phyloP scores from a whole-genome alignment of 1,140 invertebrate species.

The Meloidogyne chitwoodi region DNA sequence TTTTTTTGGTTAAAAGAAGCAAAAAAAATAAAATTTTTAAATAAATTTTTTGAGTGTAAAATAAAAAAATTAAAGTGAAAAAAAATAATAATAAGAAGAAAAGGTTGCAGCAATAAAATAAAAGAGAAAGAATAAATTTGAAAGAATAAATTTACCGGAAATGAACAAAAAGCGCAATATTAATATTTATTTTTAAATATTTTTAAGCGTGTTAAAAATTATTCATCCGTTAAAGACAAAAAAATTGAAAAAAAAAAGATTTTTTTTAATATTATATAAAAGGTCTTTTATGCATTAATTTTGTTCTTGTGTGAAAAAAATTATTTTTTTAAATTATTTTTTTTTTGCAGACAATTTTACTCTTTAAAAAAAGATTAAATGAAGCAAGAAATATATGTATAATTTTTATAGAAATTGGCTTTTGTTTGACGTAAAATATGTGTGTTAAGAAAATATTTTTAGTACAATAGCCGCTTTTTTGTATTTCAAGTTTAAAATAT shows the following conservation, averaged over 20 bases:
- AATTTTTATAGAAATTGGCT: too few species aligned
- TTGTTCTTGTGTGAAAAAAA: too few species aligned
- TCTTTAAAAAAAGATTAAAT: neutral
- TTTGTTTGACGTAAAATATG: too few species aligned
- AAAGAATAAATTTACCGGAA: neutral
- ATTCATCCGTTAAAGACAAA: neutral
- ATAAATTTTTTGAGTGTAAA: neutral
- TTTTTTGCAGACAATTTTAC: neutral
- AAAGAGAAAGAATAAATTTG: too few species aligned
- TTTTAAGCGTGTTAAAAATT: neutral
- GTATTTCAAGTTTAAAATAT: too few species aligned
- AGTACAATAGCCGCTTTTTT: too few species aligned
- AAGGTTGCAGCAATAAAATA: too few species aligned
- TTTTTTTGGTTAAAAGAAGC: too few species aligned
- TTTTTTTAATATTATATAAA: too few species aligned
- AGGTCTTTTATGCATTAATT: neutral
- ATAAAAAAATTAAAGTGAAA: too few species aligned
- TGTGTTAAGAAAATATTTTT: too few species aligned
- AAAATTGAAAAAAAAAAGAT: neutral
- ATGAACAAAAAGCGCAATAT: neutral
- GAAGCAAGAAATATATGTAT: neutral
- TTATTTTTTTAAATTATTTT: neutral
- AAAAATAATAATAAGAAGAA: neutral
- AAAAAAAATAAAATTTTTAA: neutral
- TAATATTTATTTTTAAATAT: too few species aligned